Evolutionary conservation across 2,113 vertebrate species (phyloP).

Genomic region (Tupaia tana): DNA sequence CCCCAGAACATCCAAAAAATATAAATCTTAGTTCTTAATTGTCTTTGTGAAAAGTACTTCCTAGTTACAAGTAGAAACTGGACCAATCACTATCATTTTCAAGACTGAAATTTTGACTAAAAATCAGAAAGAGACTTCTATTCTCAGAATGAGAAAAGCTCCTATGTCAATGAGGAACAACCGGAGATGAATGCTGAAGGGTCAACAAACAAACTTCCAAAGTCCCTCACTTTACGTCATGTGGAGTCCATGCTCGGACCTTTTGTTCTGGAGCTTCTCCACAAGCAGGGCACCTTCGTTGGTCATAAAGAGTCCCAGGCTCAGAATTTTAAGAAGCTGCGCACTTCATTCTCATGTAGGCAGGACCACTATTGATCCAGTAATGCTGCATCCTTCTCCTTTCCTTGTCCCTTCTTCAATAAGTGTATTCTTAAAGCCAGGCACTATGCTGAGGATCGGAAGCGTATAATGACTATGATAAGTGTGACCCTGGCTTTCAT

Average conservation of each 20-base stretch:
- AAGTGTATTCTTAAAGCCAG: background rate
- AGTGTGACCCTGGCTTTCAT: background rate
- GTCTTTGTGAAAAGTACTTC: background rate
- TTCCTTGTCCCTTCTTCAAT: background rate
- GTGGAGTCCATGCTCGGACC: rapidly evolving
- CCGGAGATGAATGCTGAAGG: background rate
- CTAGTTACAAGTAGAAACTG: background rate
- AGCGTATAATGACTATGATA: background rate
- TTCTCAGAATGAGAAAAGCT: background rate
- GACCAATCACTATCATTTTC: background rate
- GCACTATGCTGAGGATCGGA: background rate
- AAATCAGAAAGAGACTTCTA: constrained; percentile 8
- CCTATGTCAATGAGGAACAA: background rate
- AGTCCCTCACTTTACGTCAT: background rate
- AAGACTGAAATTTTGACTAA: constrained; percentile 13
- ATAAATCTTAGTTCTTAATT: background rate
- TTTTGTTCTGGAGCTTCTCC: background rate
- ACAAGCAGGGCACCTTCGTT: background rate
- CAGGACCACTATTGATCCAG: too few relatives aligned
- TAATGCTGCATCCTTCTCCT: too few relatives aligned
- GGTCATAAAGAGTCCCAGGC: background rate
- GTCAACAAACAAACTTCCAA: background rate
- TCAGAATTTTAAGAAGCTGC: background rate
- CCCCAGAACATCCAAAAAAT: background rate
- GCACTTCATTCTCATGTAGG: background rate